These are phyloP conservation scores for Sarcophaga peregrina DNA, from an alignment of 1,140 invertebrate genomes.

Conservation along the genomic window DNA sequence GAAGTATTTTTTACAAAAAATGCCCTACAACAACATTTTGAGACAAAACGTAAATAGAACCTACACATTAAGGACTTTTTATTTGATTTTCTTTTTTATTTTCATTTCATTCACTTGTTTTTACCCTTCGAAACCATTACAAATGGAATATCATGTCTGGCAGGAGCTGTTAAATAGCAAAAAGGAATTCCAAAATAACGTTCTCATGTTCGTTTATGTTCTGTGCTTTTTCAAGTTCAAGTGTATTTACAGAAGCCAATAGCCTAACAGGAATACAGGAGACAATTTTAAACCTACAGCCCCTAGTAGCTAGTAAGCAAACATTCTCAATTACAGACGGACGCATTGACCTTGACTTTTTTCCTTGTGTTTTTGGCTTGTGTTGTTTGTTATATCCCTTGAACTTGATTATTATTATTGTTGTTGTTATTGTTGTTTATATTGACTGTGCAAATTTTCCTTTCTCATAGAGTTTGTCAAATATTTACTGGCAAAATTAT, in stretches of 20 bases:
- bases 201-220: no score
- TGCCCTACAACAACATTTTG: neutral
- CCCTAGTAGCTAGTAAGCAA: neutral
- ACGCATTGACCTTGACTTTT: slow-evolving; percentile 9
- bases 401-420: no score
- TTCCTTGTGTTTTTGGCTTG: neutral
- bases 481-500: neutral
- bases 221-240: neutral
- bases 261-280: neutral
- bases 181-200: no score
- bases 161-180: no score
- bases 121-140: no score
- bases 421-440: neutral
- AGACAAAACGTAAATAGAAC: no score
- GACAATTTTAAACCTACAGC: neutral
- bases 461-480: neutral
- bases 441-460: neutral
- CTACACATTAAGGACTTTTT: no score
- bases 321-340: neutral
- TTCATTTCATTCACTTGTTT: no score
- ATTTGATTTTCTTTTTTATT: no score
- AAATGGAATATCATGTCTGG: no score
- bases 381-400: no score
- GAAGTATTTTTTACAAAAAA: neutral
- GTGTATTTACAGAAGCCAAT: neutral